phyloP scores from a whole-genome alignment of 2,888 invertebrate genomes.

The Phortica okadai region DNA sequence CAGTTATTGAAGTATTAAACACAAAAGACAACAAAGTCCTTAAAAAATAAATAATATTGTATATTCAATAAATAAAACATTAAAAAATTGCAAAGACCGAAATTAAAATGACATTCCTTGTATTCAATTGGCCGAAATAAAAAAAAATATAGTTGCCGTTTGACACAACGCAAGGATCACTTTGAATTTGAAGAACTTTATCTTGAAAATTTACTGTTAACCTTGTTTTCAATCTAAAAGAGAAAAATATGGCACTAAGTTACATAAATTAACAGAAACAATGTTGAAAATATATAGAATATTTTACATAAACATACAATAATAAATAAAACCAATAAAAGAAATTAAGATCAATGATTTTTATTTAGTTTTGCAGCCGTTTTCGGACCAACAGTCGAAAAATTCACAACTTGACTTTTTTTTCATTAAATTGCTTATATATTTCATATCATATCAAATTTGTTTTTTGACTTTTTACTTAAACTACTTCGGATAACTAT shows the following conservation, averaged over 20 bases:
- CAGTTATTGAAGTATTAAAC: constrained; percentile 13
- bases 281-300: constrained; percentile 3
- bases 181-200: too few species aligned
- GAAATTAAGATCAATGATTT: constrained; percentile 44
- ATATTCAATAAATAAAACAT: constrained; percentile 12
- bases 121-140: neutral
- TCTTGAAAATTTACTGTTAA: too few species aligned
- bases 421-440: constrained; percentile 43
- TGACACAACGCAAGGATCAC: too few species aligned
- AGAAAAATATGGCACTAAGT: neutral
- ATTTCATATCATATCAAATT: constrained; percentile 3
- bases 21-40: constrained; percentile 15
- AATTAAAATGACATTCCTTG: neutral
- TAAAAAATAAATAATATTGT: constrained; percentile 8
- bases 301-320: neutral
- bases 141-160: too few species aligned
- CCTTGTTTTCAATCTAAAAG: too few species aligned
- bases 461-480: neutral
- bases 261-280: neutral
- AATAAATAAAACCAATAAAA: constrained; percentile 11
- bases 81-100: constrained; percentile 1
- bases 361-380: constrained; percentile 49
- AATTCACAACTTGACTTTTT: constrained; percentile 54
- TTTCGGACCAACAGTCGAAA: constrained; percentile 66
- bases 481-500: neutral